phyloP scores from a whole-genome alignment of 1,140 invertebrate genomes.

The Drosophila carrolli region DNA sequence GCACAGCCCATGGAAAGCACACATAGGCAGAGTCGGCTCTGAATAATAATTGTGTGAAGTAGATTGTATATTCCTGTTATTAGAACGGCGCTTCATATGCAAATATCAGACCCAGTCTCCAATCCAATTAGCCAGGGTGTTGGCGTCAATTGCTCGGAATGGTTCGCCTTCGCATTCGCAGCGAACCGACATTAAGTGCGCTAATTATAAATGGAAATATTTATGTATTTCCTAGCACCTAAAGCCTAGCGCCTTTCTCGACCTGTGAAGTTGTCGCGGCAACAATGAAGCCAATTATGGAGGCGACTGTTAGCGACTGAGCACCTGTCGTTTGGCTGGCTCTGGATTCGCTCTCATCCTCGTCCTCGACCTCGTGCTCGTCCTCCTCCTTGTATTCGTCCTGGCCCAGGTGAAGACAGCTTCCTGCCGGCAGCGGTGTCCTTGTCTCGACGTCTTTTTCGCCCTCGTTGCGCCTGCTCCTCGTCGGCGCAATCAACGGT shows the following conservation, averaged over 20 bases:
- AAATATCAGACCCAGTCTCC: conserved; percentile 21
- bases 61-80: conserved; percentile 52
- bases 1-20: conserved; percentile 2
- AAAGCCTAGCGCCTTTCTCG: neutral
- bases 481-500: conserved; percentile 70
- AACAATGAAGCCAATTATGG: conserved; percentile 75
- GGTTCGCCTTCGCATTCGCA: conserved; percentile 3
- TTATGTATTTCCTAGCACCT: conserved; percentile 44
- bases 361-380: conserved; percentile 20
- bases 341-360: neutral
- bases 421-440: conserved; percentile 44
- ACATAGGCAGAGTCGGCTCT: conserved; percentile 4
- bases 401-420: conserved; percentile 42
- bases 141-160: conserved; percentile 41
- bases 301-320: conserved; percentile 24
- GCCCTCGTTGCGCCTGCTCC: conserved; percentile 19
- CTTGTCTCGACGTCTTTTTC: conserved; percentile 6
- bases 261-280: conserved; percentile 60
- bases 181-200: conserved; percentile 48
- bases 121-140: conserved; percentile 37
- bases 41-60: conserved; percentile 47
- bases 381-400: conserved; percentile 22
- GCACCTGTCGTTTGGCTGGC: conserved; percentile 36
- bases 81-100: conserved; percentile 57
- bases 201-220: conserved; percentile 71